These are phyloP conservation scores for Popillia japonica DNA, from an alignment of 1,140 invertebrate genomes.

Conservation along the genomic window DNA sequence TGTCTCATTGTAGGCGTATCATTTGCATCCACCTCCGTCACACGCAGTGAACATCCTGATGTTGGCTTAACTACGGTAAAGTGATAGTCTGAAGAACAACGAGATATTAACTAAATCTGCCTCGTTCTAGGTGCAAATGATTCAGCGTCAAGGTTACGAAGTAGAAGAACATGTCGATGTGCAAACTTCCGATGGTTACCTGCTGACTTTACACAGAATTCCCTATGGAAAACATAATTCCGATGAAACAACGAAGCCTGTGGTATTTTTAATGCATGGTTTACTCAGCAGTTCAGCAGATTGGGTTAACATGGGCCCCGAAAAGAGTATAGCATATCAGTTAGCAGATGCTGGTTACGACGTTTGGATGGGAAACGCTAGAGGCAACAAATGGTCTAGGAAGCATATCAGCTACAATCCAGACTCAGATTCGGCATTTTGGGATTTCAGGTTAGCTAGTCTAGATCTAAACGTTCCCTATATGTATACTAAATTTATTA, in stretches of 20 bases:
- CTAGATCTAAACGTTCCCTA: too few species aligned
- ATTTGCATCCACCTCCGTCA: too few species aligned
- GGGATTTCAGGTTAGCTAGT: constrained; percentile 53
- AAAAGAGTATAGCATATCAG: constrained; percentile 47
- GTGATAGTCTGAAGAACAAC: too few species aligned
- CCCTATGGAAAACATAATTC: constrained; percentile 55
- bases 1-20: too few species aligned
- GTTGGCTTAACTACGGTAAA: too few species aligned
- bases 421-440: constrained; percentile 58
- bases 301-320: too few species aligned
- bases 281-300: constrained; percentile 50
- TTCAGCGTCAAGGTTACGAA: constrained; percentile 63
- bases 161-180: constrained; percentile 71
- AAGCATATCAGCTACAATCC: constrained; percentile 65
- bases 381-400: constrained; percentile 74
- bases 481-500: not conserved
- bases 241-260: not conserved
- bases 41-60: too few species aligned
- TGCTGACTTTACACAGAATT: constrained; percentile 72
- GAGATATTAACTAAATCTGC: too few species aligned
- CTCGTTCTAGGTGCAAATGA: too few species aligned
- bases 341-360: too few species aligned
- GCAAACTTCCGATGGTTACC: constrained; percentile 73
- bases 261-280: constrained; percentile 27
- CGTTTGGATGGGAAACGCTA: constrained; percentile 77